Conservation (phyloP, 1,140 invertebrate genomes). For the Berghia stephanieae region DNA sequence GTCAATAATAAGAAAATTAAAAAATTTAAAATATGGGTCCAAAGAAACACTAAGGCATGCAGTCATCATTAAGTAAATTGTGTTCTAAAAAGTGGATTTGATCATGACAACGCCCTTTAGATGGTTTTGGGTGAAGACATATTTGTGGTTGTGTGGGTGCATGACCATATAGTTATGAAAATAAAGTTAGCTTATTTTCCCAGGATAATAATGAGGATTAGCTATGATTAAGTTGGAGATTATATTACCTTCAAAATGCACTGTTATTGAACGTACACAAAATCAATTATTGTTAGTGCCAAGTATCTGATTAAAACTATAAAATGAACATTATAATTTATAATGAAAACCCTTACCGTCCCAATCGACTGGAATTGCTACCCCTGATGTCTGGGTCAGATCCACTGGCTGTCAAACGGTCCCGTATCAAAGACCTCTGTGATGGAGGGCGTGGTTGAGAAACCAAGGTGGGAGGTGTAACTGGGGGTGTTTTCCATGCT, state of each 20-base stretch:
- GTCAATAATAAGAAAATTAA: no score
- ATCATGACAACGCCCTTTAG: no score
- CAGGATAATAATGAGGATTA: not conserved
- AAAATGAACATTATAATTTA: not conserved
- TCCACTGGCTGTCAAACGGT: not conserved
- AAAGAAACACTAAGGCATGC: no score
- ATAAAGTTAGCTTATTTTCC: not conserved
- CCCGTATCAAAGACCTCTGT: conserved; percentile 1
- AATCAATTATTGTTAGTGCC: not conserved
- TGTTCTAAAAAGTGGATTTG: no score
- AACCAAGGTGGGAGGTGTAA: conserved; percentile 34
- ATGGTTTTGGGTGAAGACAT: no score
- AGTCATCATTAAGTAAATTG: no score
- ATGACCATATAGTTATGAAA: no score
- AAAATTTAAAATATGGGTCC: no score
- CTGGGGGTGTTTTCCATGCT: conserved; percentile 51
- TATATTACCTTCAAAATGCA: not conserved
- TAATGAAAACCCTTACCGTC: not conserved
- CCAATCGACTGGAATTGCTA: not conserved
- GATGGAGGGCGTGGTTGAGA: not conserved
- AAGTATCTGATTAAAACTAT: no score
- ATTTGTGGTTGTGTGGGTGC: no score
- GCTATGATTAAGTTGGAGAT: not conserved
- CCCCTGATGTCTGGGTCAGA: not conserved
- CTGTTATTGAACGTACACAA: not conserved